Conservation (phyloP, 2,797 vertebrate species). For the Columba guinea region DNA sequence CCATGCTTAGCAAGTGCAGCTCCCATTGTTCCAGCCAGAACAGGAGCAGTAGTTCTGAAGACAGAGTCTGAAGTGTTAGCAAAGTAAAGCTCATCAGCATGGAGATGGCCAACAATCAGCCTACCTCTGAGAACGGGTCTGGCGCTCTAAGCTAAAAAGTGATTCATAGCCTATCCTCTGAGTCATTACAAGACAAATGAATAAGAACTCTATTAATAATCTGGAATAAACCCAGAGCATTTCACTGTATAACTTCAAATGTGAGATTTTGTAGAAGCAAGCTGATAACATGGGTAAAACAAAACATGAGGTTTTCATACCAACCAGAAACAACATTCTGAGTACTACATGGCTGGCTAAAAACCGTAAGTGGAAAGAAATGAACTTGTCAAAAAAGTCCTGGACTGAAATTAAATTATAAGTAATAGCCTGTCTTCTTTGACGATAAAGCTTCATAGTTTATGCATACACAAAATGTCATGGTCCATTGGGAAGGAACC, state of each 20-base stretch:
- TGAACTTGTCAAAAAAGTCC: neutral
- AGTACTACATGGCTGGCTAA: neutral
- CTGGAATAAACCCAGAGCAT: slow-evolving; percentile 39
- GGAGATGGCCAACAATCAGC: neutral
- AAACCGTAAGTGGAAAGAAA: neutral
- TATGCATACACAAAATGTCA: neutral
- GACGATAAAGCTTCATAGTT: neutral
- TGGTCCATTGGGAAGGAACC: neutral
- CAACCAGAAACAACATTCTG: neutral
- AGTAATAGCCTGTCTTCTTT: neutral
- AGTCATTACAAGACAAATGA: slow-evolving; percentile 50
- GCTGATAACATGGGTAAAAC: slow-evolving; percentile 3
- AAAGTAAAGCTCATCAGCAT: neutral
- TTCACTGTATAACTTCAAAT: slow-evolving; percentile 11
- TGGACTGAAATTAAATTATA: neutral
- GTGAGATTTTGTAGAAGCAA: slow-evolving; percentile 11
- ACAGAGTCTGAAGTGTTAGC: neutral
- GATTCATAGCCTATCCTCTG: slow-evolving; percentile 50
- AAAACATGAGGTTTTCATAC: neutral
- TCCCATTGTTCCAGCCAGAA: neutral
- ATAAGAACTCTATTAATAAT: slow-evolving; percentile 61
- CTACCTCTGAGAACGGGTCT: neutral
- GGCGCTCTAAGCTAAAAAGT: neutral
- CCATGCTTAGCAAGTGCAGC: neutral
- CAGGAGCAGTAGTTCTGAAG: neutral